Conservation (phyloP, 2,797 vertebrate species). For the Scyliorhinus canicula region DNA sequence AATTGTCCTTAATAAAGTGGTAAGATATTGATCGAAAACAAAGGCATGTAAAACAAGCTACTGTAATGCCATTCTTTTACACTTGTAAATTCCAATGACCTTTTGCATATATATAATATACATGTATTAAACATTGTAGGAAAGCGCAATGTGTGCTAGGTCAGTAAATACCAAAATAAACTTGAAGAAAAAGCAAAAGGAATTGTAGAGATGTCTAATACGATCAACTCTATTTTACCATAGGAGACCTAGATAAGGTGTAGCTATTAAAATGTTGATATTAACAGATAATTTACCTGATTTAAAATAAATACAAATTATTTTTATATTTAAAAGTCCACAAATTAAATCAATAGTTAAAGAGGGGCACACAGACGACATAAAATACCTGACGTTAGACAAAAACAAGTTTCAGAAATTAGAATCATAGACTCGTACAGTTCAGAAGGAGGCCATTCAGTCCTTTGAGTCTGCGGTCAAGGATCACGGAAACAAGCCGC, state of each 20-base stretch:
- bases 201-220: not conserved
- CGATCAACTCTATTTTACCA: not conserved
- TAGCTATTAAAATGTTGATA: not conserved
- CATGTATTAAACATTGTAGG: not conserved
- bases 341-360: not conserved
- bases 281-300: not conserved
- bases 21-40: not conserved
- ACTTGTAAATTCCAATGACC: not conserved
- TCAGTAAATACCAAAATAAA: not conserved
- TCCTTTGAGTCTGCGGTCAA: not conserved
- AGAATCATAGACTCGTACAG: not conserved
- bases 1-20: not conserved
- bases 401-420: not conserved
- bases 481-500: not conserved
- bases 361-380: not conserved
- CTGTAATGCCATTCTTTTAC: not conserved
- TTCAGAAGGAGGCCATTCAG: not conserved
- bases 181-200: not conserved
- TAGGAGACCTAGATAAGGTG: too few species aligned
- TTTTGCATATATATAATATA: too few species aligned
- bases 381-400: not conserved
- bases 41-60: not conserved
- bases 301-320: not conserved
- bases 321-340: not conserved
- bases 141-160: not conserved